phyloP scores from a whole-genome alignment of 2,888 invertebrate species.

The Ophion costatus region DNA sequence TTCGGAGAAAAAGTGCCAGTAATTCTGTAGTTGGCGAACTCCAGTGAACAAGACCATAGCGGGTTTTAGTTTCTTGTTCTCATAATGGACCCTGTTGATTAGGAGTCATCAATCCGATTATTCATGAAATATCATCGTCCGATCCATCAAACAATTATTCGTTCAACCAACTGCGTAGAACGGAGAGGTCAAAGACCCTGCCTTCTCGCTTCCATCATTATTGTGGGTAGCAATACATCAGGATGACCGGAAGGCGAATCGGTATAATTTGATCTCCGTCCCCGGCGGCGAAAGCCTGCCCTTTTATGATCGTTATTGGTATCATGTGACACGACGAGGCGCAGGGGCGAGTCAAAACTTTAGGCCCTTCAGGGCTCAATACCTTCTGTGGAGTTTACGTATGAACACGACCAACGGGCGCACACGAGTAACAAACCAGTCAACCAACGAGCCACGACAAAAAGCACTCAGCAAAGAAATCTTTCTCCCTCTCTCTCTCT shows the following conservation, averaged over 20 bases:
- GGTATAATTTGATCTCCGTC: slow-evolving; percentile 64
- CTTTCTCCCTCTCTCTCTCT: slow-evolving; percentile 4
- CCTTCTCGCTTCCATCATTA: slow-evolving; percentile 52
- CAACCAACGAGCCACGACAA: slow-evolving; percentile 61
- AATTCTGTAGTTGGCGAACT: slow-evolving; percentile 45
- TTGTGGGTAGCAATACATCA: slow-evolving; percentile 53
- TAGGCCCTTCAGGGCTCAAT: slow-evolving; percentile 49
- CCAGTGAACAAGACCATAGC: slow-evolving; percentile 14
- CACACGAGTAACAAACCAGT: slow-evolving; percentile 45
- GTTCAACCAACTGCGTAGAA: slow-evolving; percentile 33
- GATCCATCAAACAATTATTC: slow-evolving; percentile 51
- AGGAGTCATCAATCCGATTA: slow-evolving; percentile 42
- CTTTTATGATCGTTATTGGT: slow-evolving; percentile 65
- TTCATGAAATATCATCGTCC: slow-evolving; percentile 60
- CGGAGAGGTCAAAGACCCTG: slow-evolving; percentile 60
- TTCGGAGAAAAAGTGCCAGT: slow-evolving; percentile 9
- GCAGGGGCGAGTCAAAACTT: slow-evolving; percentile 30
- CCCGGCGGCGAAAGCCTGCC: slow-evolving; percentile 57
- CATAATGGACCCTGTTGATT: not conserved
- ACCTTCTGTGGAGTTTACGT: slow-evolving; percentile 7
- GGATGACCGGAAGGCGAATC: slow-evolving; percentile 67
- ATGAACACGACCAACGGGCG: slow-evolving; percentile 17
- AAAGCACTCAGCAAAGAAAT: slow-evolving; percentile 50
- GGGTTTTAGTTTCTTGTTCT: not conserved
- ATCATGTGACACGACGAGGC: slow-evolving; percentile 62